Conservation (phyloP, 2,888 invertebrate genomes). For the Incurvaria masculella region DNA sequence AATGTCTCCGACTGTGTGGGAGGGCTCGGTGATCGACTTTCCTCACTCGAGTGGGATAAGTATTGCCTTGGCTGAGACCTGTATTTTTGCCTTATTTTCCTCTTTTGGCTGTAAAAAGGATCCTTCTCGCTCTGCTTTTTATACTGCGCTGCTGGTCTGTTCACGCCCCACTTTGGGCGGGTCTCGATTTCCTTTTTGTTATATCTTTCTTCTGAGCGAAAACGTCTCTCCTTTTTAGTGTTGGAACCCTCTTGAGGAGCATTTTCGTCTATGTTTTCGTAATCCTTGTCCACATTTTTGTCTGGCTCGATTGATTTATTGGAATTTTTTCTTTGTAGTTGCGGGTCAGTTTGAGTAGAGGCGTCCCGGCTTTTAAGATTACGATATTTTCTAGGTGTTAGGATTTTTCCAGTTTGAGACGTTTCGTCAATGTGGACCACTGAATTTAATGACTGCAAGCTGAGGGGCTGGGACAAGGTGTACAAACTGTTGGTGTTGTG, state of each 20-base stretch:
- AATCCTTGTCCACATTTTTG: slow-evolving; percentile 49
- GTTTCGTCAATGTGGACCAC: slow-evolving; percentile 32
- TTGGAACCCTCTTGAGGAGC: slow-evolving; percentile 49
- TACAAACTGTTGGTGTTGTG: slow-evolving; percentile 44
- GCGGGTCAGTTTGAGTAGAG: slow-evolving; percentile 65
- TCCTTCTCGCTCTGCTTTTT: slow-evolving; percentile 90
- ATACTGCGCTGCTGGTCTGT: slow-evolving; percentile 76
- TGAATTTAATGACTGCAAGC: slow-evolving; percentile 34
- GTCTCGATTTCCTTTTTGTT: slow-evolving; percentile 56
- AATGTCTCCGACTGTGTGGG: slow-evolving; percentile 36
- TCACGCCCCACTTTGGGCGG: slow-evolving; percentile 73
- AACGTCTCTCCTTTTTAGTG: slow-evolving; percentile 52
- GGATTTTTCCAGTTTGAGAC: slow-evolving; percentile 32
- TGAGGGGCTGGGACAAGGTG: slow-evolving; percentile 25
- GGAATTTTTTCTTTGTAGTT: slow-evolving; percentile 10
- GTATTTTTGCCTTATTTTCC: slow-evolving; percentile 64
- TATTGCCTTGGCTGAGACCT: slow-evolving; percentile 56
- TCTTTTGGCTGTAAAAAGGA: slow-evolving; percentile 72
- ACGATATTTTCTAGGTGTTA: slow-evolving; percentile 50
- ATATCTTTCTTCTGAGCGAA: slow-evolving; percentile 51
- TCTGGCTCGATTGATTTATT: slow-evolving; percentile 35
- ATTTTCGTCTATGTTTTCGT: slow-evolving; percentile 48
- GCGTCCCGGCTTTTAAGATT: slow-evolving; percentile 55
- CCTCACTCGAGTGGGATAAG: slow-evolving; percentile 60
- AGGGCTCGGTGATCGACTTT: slow-evolving; percentile 59